Evolutionary conservation across 30 jellyfish, hydroid and myxozoan species (phyloP).

Genomic region (Chrysaora quinquecirrha): DNA sequence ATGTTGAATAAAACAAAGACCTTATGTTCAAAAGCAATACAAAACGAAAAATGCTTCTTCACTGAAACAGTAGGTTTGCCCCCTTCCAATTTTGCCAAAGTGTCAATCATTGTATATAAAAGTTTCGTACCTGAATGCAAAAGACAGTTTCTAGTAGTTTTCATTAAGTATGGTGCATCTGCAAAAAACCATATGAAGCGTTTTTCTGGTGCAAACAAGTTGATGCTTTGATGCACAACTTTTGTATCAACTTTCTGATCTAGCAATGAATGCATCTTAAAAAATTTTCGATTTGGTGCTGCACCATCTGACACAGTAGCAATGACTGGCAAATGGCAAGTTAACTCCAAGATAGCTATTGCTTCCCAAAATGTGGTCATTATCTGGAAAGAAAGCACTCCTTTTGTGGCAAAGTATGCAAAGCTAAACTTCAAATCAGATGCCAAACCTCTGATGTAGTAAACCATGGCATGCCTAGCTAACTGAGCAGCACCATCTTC

Average conservation of each 20-base stretch:
- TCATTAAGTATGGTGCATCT: constrained; percentile 76
- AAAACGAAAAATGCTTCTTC: no score
- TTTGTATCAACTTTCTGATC: not conserved
- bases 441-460: no score
- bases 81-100: not conserved
- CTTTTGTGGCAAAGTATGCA: constrained; percentile 69
- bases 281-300: not conserved
- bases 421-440: constrained; percentile 44
- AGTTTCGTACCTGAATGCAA: constrained; percentile 38
- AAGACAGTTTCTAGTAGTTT: constrained; percentile 61
- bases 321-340: constrained; percentile 29
- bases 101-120: not conserved
- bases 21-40: no score
- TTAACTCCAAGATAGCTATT: constrained; percentile 42
- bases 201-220: not conserved
- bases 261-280: no score
- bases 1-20: not conserved
- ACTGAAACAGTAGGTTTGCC: no score
- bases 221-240: not conserved
- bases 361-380: constrained; percentile 74
- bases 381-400: constrained; percentile 21
- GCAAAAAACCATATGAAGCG: constrained; percentile 32
- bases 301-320: constrained; percentile 38
- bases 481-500: constrained; percentile 26
- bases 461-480: constrained; percentile 62